These are phyloP conservation scores for Drosophila mojavensis DNA, from an alignment of 1,140 invertebrate genomes.

Conservation along the genomic window DNA sequence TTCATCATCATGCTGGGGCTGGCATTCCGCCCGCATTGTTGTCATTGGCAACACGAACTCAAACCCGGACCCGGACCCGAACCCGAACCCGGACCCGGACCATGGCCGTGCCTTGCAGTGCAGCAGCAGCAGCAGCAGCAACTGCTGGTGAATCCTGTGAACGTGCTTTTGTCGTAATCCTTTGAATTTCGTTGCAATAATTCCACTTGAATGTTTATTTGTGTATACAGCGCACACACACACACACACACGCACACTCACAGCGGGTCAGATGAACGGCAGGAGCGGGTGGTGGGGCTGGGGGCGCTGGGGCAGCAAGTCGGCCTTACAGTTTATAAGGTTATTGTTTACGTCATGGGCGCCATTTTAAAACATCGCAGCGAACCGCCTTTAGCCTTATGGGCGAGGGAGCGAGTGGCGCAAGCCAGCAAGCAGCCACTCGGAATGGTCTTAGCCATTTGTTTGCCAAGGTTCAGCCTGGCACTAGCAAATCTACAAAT, in stretches of 20 bases:
- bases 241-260: conserved; percentile 12
- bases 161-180: conserved; percentile 84
- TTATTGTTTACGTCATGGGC: conserved; percentile 80
- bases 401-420: conserved; percentile 39
- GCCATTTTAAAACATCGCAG: conserved; percentile 68
- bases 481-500: conserved; percentile 45
- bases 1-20: conserved; percentile 59
- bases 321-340: conserved; percentile 74
- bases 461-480: conserved; percentile 33
- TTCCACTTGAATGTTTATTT: conserved; percentile 84
- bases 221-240: conserved; percentile 72
- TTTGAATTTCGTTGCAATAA: conserved; percentile 84
- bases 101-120: conserved; percentile 70
- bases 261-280: conserved; percentile 3
- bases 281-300: conserved; percentile 2
- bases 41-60: conserved; percentile 71
- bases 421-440: conserved; percentile 25
- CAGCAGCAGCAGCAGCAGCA: conserved; percentile 44
- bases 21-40: conserved; percentile 71
- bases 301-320: conserved; percentile 20
- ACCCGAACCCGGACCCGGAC: conserved; percentile 45
- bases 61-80: conserved; percentile 31
- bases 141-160: conserved; percentile 72
- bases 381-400: conserved; percentile 33
- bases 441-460: conserved; percentile 59